Conservation (phyloP, 2,888 invertebrate species). For the Nasonia oneida region DNA sequence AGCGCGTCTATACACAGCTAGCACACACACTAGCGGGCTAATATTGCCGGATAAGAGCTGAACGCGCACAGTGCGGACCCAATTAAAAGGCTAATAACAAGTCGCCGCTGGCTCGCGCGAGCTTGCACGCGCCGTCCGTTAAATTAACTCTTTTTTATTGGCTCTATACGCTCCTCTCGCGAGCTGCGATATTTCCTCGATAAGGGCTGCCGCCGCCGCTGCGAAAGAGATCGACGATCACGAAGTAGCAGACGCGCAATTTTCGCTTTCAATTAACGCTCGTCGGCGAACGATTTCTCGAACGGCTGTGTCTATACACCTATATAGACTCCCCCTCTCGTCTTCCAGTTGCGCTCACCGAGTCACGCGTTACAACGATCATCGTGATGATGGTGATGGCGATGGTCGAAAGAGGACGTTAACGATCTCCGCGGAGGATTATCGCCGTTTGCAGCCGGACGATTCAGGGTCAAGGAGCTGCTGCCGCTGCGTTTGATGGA, state of each 20-base stretch:
- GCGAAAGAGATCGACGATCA: slow-evolving; percentile 31
- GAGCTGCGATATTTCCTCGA: slow-evolving; percentile 52
- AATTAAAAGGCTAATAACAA: slow-evolving; percentile 78
- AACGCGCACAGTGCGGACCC: slow-evolving; percentile 65
- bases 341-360: slow-evolving; percentile 33
- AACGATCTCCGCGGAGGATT: slow-evolving; percentile 42
- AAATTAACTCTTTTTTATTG: slow-evolving; percentile 59
- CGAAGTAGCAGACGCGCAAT: slow-evolving; percentile 48
- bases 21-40: slow-evolving; percentile 57
- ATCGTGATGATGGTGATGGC: slow-evolving; percentile 43
- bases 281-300: slow-evolving; percentile 43
- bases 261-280: slow-evolving; percentile 62
- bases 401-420: slow-evolving; percentile 22
- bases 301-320: not conserved
- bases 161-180: slow-evolving; percentile 23
- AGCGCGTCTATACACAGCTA: slow-evolving; percentile 63
- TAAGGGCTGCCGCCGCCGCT: slow-evolving; percentile 20
- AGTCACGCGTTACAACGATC: slow-evolving; percentile 49
- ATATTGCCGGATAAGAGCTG: slow-evolving; percentile 76
- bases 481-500: slow-evolving; percentile 44
- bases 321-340: slow-evolving; percentile 16
- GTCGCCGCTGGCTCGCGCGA: slow-evolving; percentile 64
- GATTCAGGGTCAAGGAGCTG: slow-evolving; percentile 62
- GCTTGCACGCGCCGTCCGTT: slow-evolving; percentile 64
- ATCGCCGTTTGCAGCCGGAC: slow-evolving; percentile 27